Evolutionary conservation across 2,888 invertebrate species (phyloP), one percentile per base, ranked within the genome.

Genomic region (Brachypterus glaber): DNA sequence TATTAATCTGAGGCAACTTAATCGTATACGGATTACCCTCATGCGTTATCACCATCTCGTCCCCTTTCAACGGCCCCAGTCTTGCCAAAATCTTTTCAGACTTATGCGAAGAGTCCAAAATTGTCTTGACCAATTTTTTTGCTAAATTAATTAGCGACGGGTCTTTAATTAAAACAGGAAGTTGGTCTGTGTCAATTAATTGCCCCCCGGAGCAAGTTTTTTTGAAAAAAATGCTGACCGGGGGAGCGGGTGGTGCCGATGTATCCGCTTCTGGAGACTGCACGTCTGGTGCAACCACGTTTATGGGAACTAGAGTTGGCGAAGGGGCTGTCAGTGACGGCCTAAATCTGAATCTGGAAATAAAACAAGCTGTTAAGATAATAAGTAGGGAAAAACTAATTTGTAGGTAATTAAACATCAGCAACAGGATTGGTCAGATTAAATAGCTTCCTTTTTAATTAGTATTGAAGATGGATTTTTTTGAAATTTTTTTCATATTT

Each of bases 181-280:
- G 56, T 45, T 66, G 65, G 3, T 63, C 56, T 1, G 57, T 60
- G 47, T 71, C 71, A 17, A 74, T 63, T 4, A 69, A 62, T n/a
- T 69, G 68, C 0, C 73, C 74, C 1, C 70, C 70, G 27, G 63
- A 59, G 50, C 74, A 74, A 15, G 64, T 62, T 47, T 68, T 68
- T 44, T 69, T 66, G 37, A 72, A 63, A 45, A 72, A 67, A n/a
- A 73, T 64, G 2, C 65, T 63, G 2, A 72, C 67, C 1, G 73
- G 72, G 2, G 70, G 68, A 1, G 71, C 67, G n/a, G 72, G 68
- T 51, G 64, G 60, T 1, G 60, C 65, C 4, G 65, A 64, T 2
- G 67, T 65, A 40, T 66, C 66, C 3, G 65, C 65, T 49, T 66
- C 65, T 3, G 64, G 62, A 29, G 62, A 60, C 33, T 62, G 59